A percentile compares a stretch with the other conserved stretches of the same genome.
Evolutionary conservation across 2,113 vertebrate genomes (phyloP).

Genomic region (Melanerpes aurifrons): DNA sequence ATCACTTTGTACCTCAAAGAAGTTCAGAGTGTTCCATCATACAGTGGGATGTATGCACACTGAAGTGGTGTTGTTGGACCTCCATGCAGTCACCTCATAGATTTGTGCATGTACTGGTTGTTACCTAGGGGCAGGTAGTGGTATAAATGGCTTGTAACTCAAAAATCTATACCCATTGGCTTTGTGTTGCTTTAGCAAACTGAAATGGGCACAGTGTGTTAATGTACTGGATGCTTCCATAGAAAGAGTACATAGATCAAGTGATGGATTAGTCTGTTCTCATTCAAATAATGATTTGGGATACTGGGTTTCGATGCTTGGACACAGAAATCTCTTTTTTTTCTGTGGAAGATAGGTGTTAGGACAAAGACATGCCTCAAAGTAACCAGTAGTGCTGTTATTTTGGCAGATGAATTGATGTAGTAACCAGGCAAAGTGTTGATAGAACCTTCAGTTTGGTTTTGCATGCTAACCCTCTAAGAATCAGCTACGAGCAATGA

Average conservation of each 20-base stretch:
- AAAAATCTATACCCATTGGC: neutral
- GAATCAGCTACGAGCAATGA: neutral
- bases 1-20: neutral
- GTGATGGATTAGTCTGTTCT: fast-evolving
- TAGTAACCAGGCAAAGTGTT: neutral
- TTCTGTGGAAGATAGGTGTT: neutral
- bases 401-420: neutral
- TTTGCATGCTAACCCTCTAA: neutral
- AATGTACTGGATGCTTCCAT: neutral
- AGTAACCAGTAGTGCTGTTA: neutral
- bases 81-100: neutral
- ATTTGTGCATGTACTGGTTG: neutral
- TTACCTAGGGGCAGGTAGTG: neutral
- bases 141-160: neutral
- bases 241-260: neutral
- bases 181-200: neutral
- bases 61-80: neutral
- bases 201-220: neutral
- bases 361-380: neutral
- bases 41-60: neutral
- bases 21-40: neutral
- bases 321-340: neutral
- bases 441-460: neutral
- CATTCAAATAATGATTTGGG: neutral
- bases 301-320: neutral